A percentile compares a stretch with the other conserved stretches of the same genome.
phyloP scores from a whole-genome alignment of 2,113 vertebrate genomes.

The Maccullochella peelii region DNA sequence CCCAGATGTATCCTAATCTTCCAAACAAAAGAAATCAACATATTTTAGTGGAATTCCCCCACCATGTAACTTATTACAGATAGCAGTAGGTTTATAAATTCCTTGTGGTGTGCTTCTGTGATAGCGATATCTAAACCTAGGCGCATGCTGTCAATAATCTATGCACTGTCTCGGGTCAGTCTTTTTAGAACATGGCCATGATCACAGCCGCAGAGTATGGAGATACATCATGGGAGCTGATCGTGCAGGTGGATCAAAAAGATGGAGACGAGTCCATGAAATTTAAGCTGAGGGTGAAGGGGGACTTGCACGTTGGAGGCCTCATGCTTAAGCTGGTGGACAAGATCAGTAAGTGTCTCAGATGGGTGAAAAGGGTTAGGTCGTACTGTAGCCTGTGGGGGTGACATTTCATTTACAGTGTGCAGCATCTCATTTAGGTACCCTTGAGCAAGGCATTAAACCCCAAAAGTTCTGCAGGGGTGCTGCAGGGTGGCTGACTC shows the following conservation, averaged over 20 bases:
- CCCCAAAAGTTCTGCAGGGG: background rate
- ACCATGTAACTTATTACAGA: background rate
- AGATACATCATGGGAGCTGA: constrained; percentile 93
- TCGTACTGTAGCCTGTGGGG: background rate
- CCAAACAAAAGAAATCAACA: constrained; percentile 29
- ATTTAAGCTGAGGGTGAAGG: constrained; percentile 86
- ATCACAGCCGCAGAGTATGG: constrained; percentile 83
- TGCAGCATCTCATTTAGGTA: background rate
- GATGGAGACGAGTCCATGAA: constrained; percentile 78
- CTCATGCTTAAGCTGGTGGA: constrained; percentile 97
- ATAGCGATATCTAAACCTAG: constrained; percentile 11
- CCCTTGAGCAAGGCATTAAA: background rate
- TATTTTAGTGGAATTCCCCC: constrained; percentile 29
- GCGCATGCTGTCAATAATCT: constrained; percentile 21
- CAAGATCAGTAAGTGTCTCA: constrained; percentile 89
- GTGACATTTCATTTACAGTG: background rate
- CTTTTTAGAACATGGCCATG: constrained; percentile 79
- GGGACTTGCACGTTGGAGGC: constrained; percentile 94
- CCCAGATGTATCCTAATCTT: constrained; percentile 47
- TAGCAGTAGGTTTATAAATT: background rate
- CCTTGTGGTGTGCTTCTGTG: constrained; percentile 27
- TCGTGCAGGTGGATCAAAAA: constrained; percentile 87
- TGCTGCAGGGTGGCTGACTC: background rate
- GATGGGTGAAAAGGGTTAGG: background rate
- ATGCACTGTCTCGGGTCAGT: constrained; percentile 14